A percentile compares a stretch with the other conserved stretches of the same genome.
These are phyloP conservation scores for Eleginops maclovinus DNA, from an alignment of 2,113 vertebrate species.

Conservation along the genomic window DNA sequence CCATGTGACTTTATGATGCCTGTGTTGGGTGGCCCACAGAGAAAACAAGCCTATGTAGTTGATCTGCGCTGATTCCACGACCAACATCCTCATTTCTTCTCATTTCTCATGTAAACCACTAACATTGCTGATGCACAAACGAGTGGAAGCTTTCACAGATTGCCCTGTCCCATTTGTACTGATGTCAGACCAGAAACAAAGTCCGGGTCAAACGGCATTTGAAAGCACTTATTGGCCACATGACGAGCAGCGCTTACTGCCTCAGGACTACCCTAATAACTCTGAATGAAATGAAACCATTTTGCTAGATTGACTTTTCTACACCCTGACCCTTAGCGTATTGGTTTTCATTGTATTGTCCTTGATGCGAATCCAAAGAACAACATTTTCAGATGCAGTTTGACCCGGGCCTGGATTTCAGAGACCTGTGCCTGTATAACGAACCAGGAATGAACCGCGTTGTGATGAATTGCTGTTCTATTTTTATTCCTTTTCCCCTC, in stretches of 20 bases:
- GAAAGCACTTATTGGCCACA: conserved; percentile 25
- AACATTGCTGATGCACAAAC: conserved; percentile 64
- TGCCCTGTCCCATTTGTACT: conserved; percentile 42
- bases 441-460: conserved; percentile 66
- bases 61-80: conserved; percentile 45
- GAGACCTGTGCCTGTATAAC: conserved; percentile 76
- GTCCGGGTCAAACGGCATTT: conserved; percentile 43
- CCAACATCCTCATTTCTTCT: conserved; percentile 45
- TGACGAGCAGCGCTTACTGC: conserved; percentile 41
- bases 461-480: conserved; percentile 52
- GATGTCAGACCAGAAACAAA: conserved; percentile 51
- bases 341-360: conserved; percentile 9
- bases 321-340: conserved; percentile 8
- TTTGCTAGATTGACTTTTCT: conserved; percentile 1
- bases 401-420: conserved; percentile 54
- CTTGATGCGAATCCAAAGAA: conserved; percentile 37
- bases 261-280: background rate
- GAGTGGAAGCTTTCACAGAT: conserved; percentile 38
- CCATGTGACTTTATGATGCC: conserved; percentile 65
- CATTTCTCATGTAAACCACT: conserved; percentile 77
- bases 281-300: conserved; percentile 8
- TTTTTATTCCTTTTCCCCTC: conserved; percentile 6
- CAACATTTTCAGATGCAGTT: conserved; percentile 28
- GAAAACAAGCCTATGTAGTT: conserved; percentile 65
- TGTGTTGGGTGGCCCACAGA: conserved; percentile 59